phyloP scores from a whole-genome alignment of 2,113 vertebrate genomes.

The Gorilla gorilla region DNA sequence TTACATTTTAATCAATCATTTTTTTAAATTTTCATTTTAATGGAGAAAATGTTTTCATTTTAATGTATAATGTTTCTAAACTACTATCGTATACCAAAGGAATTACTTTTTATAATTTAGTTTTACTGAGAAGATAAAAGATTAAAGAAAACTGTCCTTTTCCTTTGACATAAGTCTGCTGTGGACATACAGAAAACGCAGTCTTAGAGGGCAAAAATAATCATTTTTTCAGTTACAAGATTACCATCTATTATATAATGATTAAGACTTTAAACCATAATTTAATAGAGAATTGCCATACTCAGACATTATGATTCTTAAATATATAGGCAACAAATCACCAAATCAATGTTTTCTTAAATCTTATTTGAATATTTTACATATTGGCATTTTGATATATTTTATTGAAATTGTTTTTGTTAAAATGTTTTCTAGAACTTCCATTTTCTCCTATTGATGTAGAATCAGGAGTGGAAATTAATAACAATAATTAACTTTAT shows the following conservation, averaged over 20 bases:
- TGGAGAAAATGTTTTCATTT: too few species aligned
- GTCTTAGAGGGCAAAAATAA: not conserved
- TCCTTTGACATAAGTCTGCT: not conserved
- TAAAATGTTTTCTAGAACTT: conserved; percentile 35
- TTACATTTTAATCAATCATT: not conserved
- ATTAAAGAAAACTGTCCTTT: not conserved
- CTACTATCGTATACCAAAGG: not conserved
- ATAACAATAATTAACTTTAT: conserved; percentile 17
- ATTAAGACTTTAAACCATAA: conserved; percentile 46
- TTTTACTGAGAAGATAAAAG: not conserved
- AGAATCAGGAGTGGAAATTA: conserved; percentile 13
- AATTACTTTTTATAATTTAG: not conserved
- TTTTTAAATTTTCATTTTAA: too few species aligned
- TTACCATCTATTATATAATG: conserved; percentile 48
- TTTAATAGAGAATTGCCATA: conserved; percentile 30
- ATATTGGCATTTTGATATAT: conserved; percentile 36
- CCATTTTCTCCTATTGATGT: not conserved
- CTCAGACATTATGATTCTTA: conserved; percentile 28
- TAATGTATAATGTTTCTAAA: not conserved
- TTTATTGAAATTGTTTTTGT: not conserved
- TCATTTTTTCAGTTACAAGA: not conserved
- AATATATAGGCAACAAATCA: conserved; percentile 20
- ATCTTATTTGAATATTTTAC: conserved; percentile 36
- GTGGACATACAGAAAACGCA: not conserved
- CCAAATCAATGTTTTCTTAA: conserved; percentile 56